phyloP scores from a whole-genome alignment of 1,140 invertebrate species.

The Vollenhovia emeryi region DNA sequence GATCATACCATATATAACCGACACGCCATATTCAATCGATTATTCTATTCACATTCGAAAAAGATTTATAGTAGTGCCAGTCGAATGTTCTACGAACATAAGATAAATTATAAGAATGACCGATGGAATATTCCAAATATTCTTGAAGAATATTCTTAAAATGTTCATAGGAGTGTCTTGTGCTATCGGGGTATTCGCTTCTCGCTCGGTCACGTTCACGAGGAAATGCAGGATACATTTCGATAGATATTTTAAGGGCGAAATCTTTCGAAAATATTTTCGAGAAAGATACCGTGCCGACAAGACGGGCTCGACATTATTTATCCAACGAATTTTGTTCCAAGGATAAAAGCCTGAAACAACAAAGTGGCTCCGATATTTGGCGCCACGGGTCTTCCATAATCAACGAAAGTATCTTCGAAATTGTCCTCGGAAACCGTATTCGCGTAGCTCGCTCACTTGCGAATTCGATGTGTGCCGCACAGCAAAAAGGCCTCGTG shows the following conservation, averaged over 20 bases:
- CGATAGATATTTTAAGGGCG: neutral
- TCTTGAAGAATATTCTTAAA: too few relatives aligned
- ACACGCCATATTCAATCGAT: too few relatives aligned
- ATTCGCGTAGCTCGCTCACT: neutral
- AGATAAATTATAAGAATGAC: too few relatives aligned
- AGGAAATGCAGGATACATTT: neutral
- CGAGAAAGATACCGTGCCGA: too few relatives aligned
- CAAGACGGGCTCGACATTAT: constrained; percentile 16
- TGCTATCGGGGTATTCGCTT: too few relatives aligned
- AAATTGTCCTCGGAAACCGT: constrained; percentile 38
- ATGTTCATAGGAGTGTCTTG: too few relatives aligned
- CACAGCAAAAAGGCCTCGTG: neutral
- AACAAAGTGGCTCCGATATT: constrained; percentile 33
- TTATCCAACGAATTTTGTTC: constrained; percentile 52
- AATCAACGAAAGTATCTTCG: neutral
- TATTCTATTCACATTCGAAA: too few relatives aligned
- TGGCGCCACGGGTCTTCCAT: constrained; percentile 38
- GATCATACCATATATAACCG: too few relatives aligned
- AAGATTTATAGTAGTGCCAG: too few relatives aligned
- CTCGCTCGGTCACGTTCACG: neutral
- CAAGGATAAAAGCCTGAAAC: neutral
- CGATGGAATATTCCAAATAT: too few relatives aligned
- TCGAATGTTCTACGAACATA: too few relatives aligned
- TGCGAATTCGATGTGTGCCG: neutral
- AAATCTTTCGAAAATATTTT: neutral